Evolutionary conservation across 2,888 invertebrate species (phyloP).

Genomic region (Chirona hameri): DNA sequence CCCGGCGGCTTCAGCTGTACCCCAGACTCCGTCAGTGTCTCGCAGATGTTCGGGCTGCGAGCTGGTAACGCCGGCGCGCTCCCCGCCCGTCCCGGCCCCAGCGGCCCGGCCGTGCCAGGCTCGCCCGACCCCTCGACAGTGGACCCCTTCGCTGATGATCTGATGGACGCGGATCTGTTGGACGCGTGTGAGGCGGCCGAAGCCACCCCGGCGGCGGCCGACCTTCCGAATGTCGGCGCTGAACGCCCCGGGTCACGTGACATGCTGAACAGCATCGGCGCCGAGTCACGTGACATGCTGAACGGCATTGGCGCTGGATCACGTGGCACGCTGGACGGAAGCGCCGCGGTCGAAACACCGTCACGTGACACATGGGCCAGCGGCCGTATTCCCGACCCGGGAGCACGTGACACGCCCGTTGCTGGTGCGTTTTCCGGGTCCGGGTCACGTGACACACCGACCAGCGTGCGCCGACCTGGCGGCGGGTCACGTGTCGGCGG

Average conservation of each 20-base stretch:
- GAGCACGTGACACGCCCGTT: too few relatives aligned
- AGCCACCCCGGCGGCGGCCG: background rate
- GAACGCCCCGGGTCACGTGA: background rate
- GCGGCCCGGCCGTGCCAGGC: background rate
- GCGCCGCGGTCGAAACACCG: background rate
- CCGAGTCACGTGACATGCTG: background rate
- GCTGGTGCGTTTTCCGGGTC: background rate
- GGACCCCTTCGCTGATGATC: background rate
- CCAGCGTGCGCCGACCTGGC: background rate
- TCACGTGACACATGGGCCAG: background rate
- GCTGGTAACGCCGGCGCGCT: background rate
- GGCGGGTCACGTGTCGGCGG: background rate
- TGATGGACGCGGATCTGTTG: background rate
- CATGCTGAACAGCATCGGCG: background rate
- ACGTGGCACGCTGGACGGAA: background rate
- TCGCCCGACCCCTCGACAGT: background rate
- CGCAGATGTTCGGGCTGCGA: background rate
- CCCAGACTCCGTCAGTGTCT: background rate
- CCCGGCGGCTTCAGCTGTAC: background rate
- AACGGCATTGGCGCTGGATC: background rate
- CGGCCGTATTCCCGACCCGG: too few relatives aligned
- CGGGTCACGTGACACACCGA: background rate
- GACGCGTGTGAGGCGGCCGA: conserved; percentile 4
- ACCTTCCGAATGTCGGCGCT: background rate
- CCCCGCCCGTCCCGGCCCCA: background rate